These are phyloP conservation scores for Oenanthe melanoleuca DNA, from an alignment of 2,113 vertebrate genomes.

Conservation along the genomic window DNA sequence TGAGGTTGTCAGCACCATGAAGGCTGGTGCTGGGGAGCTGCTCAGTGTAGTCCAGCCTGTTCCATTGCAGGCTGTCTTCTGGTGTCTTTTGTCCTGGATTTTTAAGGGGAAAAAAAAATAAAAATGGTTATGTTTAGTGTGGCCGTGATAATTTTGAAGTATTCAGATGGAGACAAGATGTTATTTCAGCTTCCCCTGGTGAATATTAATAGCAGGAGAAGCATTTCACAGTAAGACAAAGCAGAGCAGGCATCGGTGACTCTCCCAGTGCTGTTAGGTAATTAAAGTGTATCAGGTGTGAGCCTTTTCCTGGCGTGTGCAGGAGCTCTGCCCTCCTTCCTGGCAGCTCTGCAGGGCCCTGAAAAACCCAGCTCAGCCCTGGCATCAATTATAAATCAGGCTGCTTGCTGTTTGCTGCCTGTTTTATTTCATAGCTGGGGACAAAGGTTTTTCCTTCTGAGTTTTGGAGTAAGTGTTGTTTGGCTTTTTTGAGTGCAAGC, in stretches of 20 bases:
- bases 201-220: constrained; percentile 35
- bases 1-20: not conserved
- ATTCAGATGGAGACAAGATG: not conserved
- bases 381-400: not conserved
- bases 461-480: not conserved
- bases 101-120: not conserved
- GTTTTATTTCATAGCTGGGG: not conserved
- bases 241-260: not conserved
- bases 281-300: constrained; percentile 4
- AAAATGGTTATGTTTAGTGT: not conserved
- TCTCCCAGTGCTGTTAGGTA: not conserved
- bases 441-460: rapidly evolving
- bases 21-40: not conserved
- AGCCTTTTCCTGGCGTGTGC: not conserved
- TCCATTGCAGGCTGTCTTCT: not conserved
- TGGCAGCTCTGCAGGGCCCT: not conserved
- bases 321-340: not conserved
- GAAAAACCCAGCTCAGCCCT: not conserved
- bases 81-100: not conserved
- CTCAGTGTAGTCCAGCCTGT: not conserved
- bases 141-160: not conserved
- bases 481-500: not conserved
- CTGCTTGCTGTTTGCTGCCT: not conserved
- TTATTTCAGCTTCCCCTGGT: constrained; percentile 13
- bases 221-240: not conserved